Base-by-base conservation (phyloP, 2,113 vertebrate genomes). In the Solea solea region DNA sequence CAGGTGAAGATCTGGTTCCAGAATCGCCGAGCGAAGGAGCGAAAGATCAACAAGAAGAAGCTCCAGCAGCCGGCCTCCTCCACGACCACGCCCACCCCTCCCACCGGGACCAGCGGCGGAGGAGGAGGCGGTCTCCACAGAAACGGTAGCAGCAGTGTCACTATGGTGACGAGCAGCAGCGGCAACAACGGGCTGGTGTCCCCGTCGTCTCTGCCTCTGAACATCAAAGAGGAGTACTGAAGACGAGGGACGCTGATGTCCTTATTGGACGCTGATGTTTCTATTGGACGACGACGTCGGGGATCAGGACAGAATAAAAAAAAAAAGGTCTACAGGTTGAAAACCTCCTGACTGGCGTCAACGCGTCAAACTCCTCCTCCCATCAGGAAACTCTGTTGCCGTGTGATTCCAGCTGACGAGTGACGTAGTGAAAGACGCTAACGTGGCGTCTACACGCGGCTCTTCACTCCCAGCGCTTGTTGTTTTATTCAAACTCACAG, bases 1-100 rank as follows among this genome's bases (percentile, higher is more conserved):
- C 88, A 99, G 97, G 97, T 99, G 81, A 99, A 99, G 91, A 99
- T 99, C 86, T 99, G 97, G 97, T 99, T 99, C 88, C 97, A 99
- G 90, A 99, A 99, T 54, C 91, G 97, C 1, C 87, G 97, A 13
- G 97, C 97, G 0, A 99, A 99, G 89, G 97, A 99, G 89, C 95
- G 97, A 68, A 99, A 99, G 86, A 95, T 98, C 78, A 99, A 96
- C 87, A 99, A 98, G 84, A 99, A 98, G 93, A 96, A 96, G 81
- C 94, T 95, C 87, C 96, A 97, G 80, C 95, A 97, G 74, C 90
- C 93, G 0, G 90, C 92, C 16, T 93, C 93, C 55, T 93, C 93
- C 58, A 93, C 96, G 49, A 93, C 95, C 61, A 94, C 96, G 0
- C 91, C 94, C 0, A 96, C 92, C 0, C 94, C 95, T 0, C 94